Evolutionary conservation across 1,140 invertebrate species (phyloP), one percentile per base, ranked within the genome.

Genomic region (Drosophila teissieri): DNA sequence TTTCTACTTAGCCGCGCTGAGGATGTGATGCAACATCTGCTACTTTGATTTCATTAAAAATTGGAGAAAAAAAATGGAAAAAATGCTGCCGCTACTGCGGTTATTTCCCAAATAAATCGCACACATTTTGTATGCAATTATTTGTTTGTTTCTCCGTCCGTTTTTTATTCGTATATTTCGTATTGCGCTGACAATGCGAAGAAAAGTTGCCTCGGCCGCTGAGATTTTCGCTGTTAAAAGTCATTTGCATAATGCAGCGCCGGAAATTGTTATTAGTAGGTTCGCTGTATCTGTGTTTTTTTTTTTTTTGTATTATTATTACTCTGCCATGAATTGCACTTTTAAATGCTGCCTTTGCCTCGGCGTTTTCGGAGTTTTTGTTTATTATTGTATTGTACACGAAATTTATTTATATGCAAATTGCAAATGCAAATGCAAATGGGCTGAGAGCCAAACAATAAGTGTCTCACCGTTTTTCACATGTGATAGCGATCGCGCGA

Each of bases 81-180:
- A 64, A 63, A 57, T 45, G 51, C 56, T 52, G 69, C 37, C 64
- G 73, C 63, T 40, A 74, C 27, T 68, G 79, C 61, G 62, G 63
- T 86, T 84, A 78, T 84, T 86, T 85, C 81, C 85, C 81, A 85
- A 85, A 85, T 85, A 85, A 85, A 85, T 85, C 81, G 81, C 81
- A 82, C 78, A 85, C 82, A 85, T 85, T 85, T 86, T 86, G 81
- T 82, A 85, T 85, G 81, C 81, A 85, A 85, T 85, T 85, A 85
- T 85, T 81, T 78, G 58, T 55, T 72, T 78, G 52, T 80, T 74
- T 74, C 52, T 62, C 52, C 44, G 27, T 62, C 53, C 40, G 53
- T 62, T 62, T 60, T 46, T 61, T 55, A 15, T 45, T 19, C 37
- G 37, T 44, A 31, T 48, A 42, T 49, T 27, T 65, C 7, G 27